Evolutionary conservation across 2,797 vertebrate genomes (phyloP), one percentile per base, ranked within the genome.

Genomic region (Spinus olivaceus): DNA sequence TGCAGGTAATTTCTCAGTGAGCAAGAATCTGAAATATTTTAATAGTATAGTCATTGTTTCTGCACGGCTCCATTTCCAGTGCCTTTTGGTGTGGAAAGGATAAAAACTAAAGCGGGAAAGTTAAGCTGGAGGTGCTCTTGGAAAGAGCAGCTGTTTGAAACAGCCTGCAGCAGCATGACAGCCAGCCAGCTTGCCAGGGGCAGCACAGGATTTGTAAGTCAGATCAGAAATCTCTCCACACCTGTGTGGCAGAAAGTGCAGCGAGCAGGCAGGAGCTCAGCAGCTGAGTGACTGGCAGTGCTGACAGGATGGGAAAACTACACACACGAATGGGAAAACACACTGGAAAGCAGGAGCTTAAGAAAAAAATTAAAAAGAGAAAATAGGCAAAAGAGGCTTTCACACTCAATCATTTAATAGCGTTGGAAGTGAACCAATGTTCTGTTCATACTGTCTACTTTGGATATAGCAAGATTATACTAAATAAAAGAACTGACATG

Each of bases 171-270:
- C 80, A 92, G 72, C 32, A 2, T 50, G 82, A 76, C 63, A 94
- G 77, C 30, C 89, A 74, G 67, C 35, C 73, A 64, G 76, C 51
- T 84, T 91, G 82, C 51, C 57, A 74, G 82, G 20, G 50, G 44
- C 49, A 89, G 74, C 70, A 23, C 28, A 49, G 88, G 59, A 65
- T 87, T 74, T 71, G 25, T 72, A 41, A 94, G 53, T 56, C 59
- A 82, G 73, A 88, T 88, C 71, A 95, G 92, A 95, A 91, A 92
- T 87, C 83, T 95, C 81, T 96, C 72, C 90, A 77, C 86, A 96
- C 88, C 94, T 94, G 90, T 66, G 61, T 92, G 91, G 85, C 93
- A 94, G 82, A 81, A 74, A 80, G 86, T 72, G 73, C 54, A 73
- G 56, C 0, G 2, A 89, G 61, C 88, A 91, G 78, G 49, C 72